Conservation (phyloP, 1,140 invertebrate species). For the Plectrocnemia conspersa region DNA sequence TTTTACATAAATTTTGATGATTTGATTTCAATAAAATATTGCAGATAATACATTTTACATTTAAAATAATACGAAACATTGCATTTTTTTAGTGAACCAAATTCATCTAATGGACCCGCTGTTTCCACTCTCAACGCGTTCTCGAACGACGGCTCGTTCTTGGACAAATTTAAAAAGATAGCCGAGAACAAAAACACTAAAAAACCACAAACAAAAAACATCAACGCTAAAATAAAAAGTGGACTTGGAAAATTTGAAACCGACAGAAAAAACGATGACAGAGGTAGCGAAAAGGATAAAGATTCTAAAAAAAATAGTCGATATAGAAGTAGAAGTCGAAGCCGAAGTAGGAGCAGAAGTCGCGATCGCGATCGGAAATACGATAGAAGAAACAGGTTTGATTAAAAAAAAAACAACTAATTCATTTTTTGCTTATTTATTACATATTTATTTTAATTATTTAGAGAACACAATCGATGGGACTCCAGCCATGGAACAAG, state of each 20-base stretch:
- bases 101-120: conserved; percentile 6
- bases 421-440: conserved; percentile 5
- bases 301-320: neutral
- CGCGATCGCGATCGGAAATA: neutral
- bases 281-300: neutral
- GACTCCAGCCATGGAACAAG: conserved; percentile 18
- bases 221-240: neutral
- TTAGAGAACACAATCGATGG: conserved; percentile 29
- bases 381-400: conserved; percentile 18
- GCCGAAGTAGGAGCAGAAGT: conserved; percentile 7
- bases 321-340: conserved; percentile 15
- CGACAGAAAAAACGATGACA: conserved; percentile 2
- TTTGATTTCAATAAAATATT: too few relatives aligned
- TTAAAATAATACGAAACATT: too few relatives aligned
- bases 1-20: too few relatives aligned
- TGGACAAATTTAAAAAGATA: conserved; percentile 65
- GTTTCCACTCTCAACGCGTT: conserved; percentile 56
- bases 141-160: conserved; percentile 75
- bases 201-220: conserved; percentile 11
- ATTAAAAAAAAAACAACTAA: conserved; percentile 17
- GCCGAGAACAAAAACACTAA: conserved; percentile 8
- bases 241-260: neutral
- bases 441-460: conserved; percentile 13
- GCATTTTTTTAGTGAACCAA: too few relatives aligned
- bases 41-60: too few relatives aligned